Evolutionary conservation across 1,140 invertebrate genomes (phyloP).

Genomic region (Oedothorax gibbosus): DNA sequence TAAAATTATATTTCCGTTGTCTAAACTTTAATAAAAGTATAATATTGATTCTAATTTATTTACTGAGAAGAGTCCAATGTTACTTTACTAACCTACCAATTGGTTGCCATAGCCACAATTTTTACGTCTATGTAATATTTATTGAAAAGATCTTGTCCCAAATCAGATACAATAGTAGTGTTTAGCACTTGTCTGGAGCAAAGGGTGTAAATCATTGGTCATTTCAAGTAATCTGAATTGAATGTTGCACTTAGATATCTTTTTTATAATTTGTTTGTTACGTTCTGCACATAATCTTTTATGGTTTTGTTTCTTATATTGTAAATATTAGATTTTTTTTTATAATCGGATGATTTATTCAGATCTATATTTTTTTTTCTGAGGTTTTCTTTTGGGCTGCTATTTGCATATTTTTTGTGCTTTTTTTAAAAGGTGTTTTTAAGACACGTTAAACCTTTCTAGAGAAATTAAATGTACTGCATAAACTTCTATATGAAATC

Average conservation of each 20-base stretch:
- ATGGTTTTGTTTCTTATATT: neutral
- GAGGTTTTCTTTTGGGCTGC: neutral
- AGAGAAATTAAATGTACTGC: neutral
- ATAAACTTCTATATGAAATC: conserved; percentile 2
- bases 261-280: conserved; percentile 32
- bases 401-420: conserved; percentile 7
- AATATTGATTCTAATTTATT: neutral
- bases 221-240: neutral
- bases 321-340: conserved; percentile 17
- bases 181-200: neutral
- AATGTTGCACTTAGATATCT: conserved; percentile 25
- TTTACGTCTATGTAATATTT: neutral
- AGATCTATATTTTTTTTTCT: neutral
- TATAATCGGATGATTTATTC: conserved; percentile 18
- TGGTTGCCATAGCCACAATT: no score
- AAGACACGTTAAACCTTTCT: neutral
- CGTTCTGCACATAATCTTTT: conserved; percentile 20
- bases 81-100: no score
- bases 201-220: neutral
- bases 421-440: neutral
- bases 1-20: neutral
- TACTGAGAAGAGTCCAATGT: neutral
- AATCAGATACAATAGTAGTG: neutral
- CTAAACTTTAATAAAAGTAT: conserved; percentile 2
- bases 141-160: neutral